These are phyloP conservation scores for Orthonychiurus folsomi DNA, from an alignment of 2,888 invertebrate species.

Conservation along the genomic window DNA sequence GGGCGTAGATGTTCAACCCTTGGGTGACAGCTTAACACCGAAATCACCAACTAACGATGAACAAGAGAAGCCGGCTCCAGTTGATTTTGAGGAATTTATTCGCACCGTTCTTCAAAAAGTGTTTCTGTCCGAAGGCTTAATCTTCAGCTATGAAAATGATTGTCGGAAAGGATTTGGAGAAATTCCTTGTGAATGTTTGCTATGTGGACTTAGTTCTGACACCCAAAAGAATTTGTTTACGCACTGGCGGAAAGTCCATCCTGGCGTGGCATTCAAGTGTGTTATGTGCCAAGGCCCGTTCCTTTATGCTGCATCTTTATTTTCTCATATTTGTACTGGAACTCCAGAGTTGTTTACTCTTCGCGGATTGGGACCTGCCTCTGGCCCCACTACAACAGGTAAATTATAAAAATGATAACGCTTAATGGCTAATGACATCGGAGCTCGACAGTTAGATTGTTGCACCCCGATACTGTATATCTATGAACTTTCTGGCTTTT, in stretches of 20 bases:
- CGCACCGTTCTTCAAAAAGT: constrained; percentile 30
- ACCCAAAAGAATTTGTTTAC: constrained; percentile 32
- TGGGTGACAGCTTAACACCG: background rate
- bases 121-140: constrained; percentile 25
- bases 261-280: constrained; percentile 37
- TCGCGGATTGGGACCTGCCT: too few relatives aligned
- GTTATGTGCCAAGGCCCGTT: constrained; percentile 38
- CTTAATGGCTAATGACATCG: too few relatives aligned
- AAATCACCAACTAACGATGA: background rate
- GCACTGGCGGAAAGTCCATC: constrained; percentile 37
- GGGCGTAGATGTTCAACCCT: background rate
- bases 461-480: too few relatives aligned
- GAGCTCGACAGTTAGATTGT: too few relatives aligned
- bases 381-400: background rate
- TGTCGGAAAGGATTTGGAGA: constrained; percentile 25
- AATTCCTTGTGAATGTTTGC: constrained; percentile 38
- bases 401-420: too few relatives aligned
- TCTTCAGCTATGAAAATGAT: constrained; percentile 22
- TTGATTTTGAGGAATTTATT: constrained; percentile 28
- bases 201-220: constrained; percentile 28
- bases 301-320: constrained; percentile 38
- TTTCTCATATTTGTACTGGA: constrained; percentile 37
- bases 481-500: too few relatives aligned
- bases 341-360: constrained; percentile 31
- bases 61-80: background rate